phyloP scores from a whole-genome alignment of 2,888 invertebrate genomes.

The Pseudoips prasinana region DNA sequence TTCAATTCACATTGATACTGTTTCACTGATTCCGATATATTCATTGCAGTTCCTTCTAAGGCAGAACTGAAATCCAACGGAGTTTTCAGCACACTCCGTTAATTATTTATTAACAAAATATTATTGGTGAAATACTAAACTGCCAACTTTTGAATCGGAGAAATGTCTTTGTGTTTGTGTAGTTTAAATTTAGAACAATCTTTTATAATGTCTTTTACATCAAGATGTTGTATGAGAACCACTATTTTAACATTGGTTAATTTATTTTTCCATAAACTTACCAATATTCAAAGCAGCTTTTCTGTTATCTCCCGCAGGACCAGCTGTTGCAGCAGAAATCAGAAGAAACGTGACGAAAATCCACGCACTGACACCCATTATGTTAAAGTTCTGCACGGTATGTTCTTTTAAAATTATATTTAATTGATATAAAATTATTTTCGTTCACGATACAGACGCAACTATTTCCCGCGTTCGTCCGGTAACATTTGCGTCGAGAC shows the following conservation, averaged over 20 bases:
- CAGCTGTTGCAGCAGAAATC: conserved; percentile 61
- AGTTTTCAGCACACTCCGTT: no score
- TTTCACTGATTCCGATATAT: conserved; percentile 7
- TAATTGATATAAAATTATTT: conserved; percentile 3
- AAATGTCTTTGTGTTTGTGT: no score
- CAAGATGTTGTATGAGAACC: no score
- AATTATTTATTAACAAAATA: no score
- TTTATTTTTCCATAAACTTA: no score
- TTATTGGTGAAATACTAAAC: no score
- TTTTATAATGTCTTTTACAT: no score
- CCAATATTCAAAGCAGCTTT: conserved; percentile 53
- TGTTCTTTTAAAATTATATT: conserved; percentile 25
- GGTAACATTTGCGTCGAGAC: conserved; percentile 72
- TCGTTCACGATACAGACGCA: conserved; percentile 60
- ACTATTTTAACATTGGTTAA: no score
- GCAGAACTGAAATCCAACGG: no score
- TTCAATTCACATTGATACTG: conserved; percentile 40
- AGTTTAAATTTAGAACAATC: no score
- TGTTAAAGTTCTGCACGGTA: conserved; percentile 42
- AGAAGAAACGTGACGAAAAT: conserved; percentile 62
- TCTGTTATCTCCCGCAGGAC: conserved; percentile 58
- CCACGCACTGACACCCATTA: conserved; percentile 76
- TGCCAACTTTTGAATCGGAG: no score
- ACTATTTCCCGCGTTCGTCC: conserved; percentile 73
- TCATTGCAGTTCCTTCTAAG: no score